These are phyloP conservation scores for Erynnis tages DNA, from an alignment of 2,888 invertebrate genomes.

Conservation along the genomic window DNA sequence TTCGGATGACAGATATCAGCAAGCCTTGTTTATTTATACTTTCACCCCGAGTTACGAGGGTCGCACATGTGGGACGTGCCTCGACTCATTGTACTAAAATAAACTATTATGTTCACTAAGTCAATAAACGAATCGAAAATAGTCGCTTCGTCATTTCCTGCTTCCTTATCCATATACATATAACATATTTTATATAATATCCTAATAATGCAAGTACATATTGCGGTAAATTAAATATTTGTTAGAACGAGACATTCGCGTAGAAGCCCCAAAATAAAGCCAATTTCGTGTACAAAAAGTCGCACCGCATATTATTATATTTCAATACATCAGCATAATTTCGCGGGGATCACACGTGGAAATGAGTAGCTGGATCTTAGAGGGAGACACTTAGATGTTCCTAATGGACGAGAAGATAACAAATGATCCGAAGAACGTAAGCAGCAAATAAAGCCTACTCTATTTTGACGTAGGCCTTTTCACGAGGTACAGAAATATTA, in stretches of 20 bases:
- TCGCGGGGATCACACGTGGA: slow-evolving; percentile 54
- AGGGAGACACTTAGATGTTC: slow-evolving; percentile 41
- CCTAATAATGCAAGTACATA: background rate
- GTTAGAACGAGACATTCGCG: slow-evolving; percentile 32
- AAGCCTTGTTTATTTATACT: slow-evolving; percentile 80
- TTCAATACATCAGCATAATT: slow-evolving; percentile 73
- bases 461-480: slow-evolving; percentile 36
- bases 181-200: slow-evolving; percentile 1
- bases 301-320: slow-evolving; percentile 62
- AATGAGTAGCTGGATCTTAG: slow-evolving; percentile 49
- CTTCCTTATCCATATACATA: slow-evolving; percentile 19
- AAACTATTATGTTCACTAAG: slow-evolving; percentile 66
- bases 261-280: slow-evolving; percentile 63
- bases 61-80: slow-evolving; percentile 64
- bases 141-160: slow-evolving; percentile 18
- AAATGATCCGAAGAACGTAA: slow-evolving; percentile 40
- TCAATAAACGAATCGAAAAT: slow-evolving; percentile 50
- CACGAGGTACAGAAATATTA: slow-evolving; percentile 37
- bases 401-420: slow-evolving; percentile 44
- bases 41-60: slow-evolving; percentile 66
- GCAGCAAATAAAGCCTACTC: slow-evolving; percentile 35
- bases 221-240: slow-evolving; percentile 7
- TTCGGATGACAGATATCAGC: slow-evolving; percentile 80
- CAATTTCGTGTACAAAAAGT: slow-evolving; percentile 63
- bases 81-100: slow-evolving; percentile 66